Evolutionary conservation across 2,113 vertebrate species (phyloP).

Genomic region (Pelodiscus sinensis): DNA sequence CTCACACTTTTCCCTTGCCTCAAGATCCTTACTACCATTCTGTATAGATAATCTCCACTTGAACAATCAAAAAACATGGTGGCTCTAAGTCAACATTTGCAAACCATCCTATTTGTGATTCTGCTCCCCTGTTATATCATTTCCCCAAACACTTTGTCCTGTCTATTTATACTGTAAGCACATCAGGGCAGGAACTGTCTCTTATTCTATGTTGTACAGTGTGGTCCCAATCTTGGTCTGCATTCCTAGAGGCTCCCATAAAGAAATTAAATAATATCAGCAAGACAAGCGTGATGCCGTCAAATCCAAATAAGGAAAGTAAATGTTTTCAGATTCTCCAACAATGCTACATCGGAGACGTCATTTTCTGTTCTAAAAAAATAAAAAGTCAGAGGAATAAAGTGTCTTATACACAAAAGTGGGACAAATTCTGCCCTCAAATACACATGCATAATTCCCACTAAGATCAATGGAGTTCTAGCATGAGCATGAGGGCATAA

Average conservation of each 20-base stretch:
- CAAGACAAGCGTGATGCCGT: not conserved
- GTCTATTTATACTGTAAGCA: not conserved
- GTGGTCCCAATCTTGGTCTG: not conserved
- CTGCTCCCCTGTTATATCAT: accelerated
- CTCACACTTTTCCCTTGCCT: not conserved
- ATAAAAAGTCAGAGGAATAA: not conserved
- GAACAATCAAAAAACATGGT: not conserved
- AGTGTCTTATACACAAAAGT: not conserved
- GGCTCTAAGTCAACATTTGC: not conserved
- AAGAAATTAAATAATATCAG: not conserved
- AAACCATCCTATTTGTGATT: not conserved
- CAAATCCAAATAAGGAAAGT: not conserved
- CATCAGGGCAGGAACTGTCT: not conserved
- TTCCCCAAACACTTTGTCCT: not conserved
- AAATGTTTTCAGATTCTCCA: not conserved
- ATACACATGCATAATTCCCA: not conserved
- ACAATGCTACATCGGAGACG: not conserved
- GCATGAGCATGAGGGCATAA: not conserved
- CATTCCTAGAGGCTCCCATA: not conserved
- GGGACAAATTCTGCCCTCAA: constrained; percentile 9
- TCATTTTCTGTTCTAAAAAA: not conserved
- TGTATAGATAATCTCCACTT: not conserved
- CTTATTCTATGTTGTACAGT: not conserved
- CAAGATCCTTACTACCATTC: not conserved
- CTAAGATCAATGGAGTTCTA: not conserved